phyloP scores from a whole-genome alignment of 2,888 invertebrate genomes.

The Ophonus ardosiacus region DNA sequence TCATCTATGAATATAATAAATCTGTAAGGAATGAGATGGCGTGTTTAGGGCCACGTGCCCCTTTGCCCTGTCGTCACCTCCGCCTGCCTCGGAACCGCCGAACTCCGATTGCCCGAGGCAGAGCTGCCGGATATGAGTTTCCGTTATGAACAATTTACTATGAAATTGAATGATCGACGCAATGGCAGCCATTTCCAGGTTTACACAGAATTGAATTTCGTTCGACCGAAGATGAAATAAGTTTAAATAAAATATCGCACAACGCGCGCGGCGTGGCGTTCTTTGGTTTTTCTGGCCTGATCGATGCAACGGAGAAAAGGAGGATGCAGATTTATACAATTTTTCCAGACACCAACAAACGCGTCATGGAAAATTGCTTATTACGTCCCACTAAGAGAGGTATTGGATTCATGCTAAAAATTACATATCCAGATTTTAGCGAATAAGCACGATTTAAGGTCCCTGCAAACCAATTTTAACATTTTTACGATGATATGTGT shows the following conservation, averaged over 20 bases:
- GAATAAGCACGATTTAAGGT: too few species aligned
- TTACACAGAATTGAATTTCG: conserved; percentile 61
- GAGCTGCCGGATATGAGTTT: conserved; percentile 88
- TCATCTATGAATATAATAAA: background rate
- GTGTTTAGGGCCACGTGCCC: conserved; percentile 6
- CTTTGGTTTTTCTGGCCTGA: conserved; percentile 21
- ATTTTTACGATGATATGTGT: too few species aligned
- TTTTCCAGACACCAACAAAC: background rate
- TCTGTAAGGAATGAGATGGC: conserved; percentile 14
- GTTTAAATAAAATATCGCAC: conserved; percentile 52
- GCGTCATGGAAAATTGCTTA: background rate
- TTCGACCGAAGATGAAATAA: conserved; percentile 49
- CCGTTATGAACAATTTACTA: conserved; percentile 89
- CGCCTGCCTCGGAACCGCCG: conserved; percentile 48
- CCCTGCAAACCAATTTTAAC: too few species aligned
- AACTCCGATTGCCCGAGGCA: conserved; percentile 66
- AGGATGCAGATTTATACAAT: conserved; percentile 12
- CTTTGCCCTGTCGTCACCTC: background rate
- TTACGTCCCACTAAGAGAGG: too few species aligned
- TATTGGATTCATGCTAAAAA: too few species aligned
- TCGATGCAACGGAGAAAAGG: background rate
- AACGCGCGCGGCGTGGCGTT: background rate
- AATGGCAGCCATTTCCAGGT: conserved; percentile 67
- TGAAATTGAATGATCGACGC: conserved; percentile 74
- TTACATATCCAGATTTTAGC: too few species aligned